These are phyloP conservation scores for Salvelinus namaycush DNA, from an alignment of 2,113 vertebrate genomes.

Conservation along the genomic window DNA sequence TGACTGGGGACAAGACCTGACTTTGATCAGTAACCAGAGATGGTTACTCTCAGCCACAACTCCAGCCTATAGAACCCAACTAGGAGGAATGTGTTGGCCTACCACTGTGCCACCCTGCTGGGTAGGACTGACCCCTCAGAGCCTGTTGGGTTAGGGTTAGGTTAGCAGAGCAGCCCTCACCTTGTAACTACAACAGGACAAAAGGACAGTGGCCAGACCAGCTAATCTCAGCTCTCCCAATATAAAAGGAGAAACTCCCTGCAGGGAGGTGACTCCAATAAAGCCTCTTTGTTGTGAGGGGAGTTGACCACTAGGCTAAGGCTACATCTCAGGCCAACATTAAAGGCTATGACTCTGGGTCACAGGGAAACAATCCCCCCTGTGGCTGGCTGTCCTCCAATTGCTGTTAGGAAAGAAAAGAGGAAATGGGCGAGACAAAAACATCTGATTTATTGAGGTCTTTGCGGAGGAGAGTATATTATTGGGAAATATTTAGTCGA, in stretches of 20 bases:
- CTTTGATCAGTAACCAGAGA: conserved; percentile 28
- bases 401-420: conserved; percentile 26
- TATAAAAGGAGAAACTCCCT: conserved; percentile 55
- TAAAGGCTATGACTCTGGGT: conserved; percentile 48
- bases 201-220: conserved; percentile 36
- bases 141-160: conserved; percentile 29
- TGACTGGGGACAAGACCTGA: background rate
- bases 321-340: conserved; percentile 55
- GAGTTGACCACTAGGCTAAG: background rate
- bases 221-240: conserved; percentile 42
- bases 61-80: background rate
- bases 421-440: conserved; percentile 7
- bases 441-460: conserved; percentile 42
- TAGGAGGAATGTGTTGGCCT: conserved; percentile 30
- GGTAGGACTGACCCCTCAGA: conserved; percentile 43
- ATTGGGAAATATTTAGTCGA: background rate
- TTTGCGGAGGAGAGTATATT: conserved; percentile 32
- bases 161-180: conserved; percentile 50
- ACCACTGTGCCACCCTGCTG: conserved; percentile 23
- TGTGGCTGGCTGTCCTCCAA: conserved; percentile 22
- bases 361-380: conserved; percentile 52
- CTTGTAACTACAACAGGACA: conserved; percentile 53
- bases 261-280: conserved; percentile 59
- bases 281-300: conserved; percentile 65
- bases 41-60: conserved; percentile 21